A percentile compares a stretch with the other conserved stretches of the same genome.
Conservation (phyloP, 2,888 invertebrate genomes). For the Drosophila eohydei region DNA sequence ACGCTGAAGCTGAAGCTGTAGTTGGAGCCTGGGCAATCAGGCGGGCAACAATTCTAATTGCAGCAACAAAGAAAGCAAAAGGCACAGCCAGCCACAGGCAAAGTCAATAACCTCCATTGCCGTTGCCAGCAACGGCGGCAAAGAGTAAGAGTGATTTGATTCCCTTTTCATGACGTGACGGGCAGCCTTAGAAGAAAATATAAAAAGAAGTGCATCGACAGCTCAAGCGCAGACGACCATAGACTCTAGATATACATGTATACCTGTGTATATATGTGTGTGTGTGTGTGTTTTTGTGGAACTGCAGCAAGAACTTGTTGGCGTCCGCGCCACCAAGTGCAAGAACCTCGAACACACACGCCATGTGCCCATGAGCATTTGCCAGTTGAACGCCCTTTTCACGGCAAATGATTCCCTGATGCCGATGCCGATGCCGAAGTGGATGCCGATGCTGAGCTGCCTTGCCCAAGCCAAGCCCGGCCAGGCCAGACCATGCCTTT, state of each 20-base stretch:
- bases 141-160: constrained; percentile 82
- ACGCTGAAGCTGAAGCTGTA: neutral
- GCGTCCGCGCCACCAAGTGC: constrained; percentile 48
- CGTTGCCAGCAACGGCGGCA: constrained; percentile 48
- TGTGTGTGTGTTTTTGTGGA: constrained; percentile 7
- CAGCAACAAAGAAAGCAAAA: constrained; percentile 48
- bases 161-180: constrained; percentile 78
- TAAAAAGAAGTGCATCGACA: constrained; percentile 27
- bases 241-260: neutral
- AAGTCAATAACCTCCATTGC: constrained; percentile 71
- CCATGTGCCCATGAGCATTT: constrained; percentile 73
- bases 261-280: neutral
- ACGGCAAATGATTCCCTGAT: constrained; percentile 84
- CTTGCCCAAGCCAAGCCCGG: constrained; percentile 14
- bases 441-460: constrained; percentile 35
- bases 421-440: constrained; percentile 38
- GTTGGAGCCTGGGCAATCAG: constrained; percentile 33
- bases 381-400: constrained; percentile 85
- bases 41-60: constrained; percentile 70
- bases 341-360: constrained; percentile 69
- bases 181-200: constrained; percentile 55
- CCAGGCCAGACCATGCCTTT: constrained; percentile 1
- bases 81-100: constrained; percentile 40
- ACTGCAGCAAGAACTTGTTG: constrained; percentile 49
- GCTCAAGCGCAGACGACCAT: constrained; percentile 12